These are phyloP conservation scores for Serinus canaria DNA, from an alignment of 2,113 vertebrate species.

Conservation along the genomic window DNA sequence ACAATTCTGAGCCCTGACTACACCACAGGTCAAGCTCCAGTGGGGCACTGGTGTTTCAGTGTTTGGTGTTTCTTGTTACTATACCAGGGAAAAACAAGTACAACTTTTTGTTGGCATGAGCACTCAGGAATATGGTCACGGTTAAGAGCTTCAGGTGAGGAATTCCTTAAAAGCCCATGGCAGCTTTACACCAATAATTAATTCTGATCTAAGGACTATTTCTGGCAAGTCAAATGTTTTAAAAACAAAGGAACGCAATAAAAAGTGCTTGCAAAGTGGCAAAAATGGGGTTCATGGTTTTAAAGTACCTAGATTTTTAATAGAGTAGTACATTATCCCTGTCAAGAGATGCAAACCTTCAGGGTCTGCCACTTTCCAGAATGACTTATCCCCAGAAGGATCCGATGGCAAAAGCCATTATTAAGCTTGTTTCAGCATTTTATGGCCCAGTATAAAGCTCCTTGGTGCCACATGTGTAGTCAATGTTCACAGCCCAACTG, in stretches of 20 bases:
- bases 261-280: background rate
- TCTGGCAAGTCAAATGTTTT: background rate
- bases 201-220: background rate
- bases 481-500: background rate
- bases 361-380: background rate
- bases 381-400: background rate
- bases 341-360: background rate
- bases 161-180: background rate
- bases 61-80: background rate
- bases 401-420: background rate
- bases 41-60: background rate
- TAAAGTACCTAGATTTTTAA: background rate
- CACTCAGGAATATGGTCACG: fast-evolving
- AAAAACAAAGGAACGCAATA: background rate
- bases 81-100: background rate
- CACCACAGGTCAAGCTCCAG: background rate
- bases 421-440: background rate
- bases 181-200: background rate
- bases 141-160: background rate
- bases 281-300: background rate
- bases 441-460: background rate
- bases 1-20: background rate
- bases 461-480: background rate
- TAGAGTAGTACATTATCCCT: background rate
- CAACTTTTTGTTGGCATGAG: background rate